Conservation (phyloP, 1,140 invertebrate genomes). For the Zaprionus gabonicus region DNA sequence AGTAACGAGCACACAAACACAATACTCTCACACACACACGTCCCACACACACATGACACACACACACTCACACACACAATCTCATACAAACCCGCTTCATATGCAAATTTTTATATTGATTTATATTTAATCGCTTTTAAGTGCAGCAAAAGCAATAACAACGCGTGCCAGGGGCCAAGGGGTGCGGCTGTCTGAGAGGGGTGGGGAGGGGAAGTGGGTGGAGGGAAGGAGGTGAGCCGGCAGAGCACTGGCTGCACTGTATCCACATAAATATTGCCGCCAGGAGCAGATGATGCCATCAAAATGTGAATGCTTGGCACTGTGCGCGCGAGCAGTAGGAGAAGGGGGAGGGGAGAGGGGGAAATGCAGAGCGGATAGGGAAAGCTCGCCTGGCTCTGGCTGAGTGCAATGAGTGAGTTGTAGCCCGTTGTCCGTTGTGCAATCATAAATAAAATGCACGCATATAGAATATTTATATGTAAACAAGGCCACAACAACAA, state of each 20-base stretch:
- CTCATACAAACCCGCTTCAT: slow-evolving; percentile 41
- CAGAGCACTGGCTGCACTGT: slow-evolving; percentile 12
- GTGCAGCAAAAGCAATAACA: slow-evolving; percentile 43
- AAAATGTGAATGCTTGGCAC: slow-evolving; percentile 44
- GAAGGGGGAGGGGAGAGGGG: not conserved
- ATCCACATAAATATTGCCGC: slow-evolving; percentile 50
- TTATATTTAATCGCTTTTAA: slow-evolving; percentile 83
- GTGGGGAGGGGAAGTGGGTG: not conserved
- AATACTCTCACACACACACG: not conserved
- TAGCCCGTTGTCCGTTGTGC: slow-evolving; percentile 47
- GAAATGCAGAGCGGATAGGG: not conserved
- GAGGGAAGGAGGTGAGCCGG: not conserved
- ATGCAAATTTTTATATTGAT: slow-evolving; percentile 82
- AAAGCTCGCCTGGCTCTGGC: not conserved
- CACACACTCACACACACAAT: slow-evolving; percentile 4
- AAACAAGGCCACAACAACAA: slow-evolving; percentile 48
- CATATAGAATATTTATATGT: slow-evolving; percentile 73
- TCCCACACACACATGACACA: not conserved
- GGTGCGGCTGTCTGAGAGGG: not conserved
- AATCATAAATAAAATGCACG: slow-evolving; percentile 80
- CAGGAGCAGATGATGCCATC: slow-evolving; percentile 62
- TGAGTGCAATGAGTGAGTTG: slow-evolving; percentile 48
- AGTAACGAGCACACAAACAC: slow-evolving; percentile 26
- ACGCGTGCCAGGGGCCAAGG: not conserved
- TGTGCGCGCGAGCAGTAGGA: not conserved